phyloP scores from a whole-genome alignment of 2,797 vertebrate genomes.

The Manis pentadactyla region DNA sequence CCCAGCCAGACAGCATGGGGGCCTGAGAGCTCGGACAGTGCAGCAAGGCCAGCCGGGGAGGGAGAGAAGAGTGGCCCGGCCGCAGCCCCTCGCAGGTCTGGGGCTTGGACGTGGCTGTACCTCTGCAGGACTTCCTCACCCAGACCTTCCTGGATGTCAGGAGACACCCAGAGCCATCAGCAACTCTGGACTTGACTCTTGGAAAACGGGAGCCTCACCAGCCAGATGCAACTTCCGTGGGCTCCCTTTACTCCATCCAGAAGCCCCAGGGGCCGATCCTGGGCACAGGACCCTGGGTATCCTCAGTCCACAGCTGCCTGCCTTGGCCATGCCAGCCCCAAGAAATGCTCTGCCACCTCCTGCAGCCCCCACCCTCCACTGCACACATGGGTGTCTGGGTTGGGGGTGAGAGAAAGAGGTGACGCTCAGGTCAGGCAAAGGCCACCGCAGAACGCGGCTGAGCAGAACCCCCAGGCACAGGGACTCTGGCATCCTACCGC shows the following conservation, averaged over 20 bases:
- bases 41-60: background rate
- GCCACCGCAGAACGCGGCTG: fast-evolving
- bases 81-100: too few relatives aligned
- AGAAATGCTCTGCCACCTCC: background rate
- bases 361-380: background rate
- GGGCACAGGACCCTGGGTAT: background rate
- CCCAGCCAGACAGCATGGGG: background rate
- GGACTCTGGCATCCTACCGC: background rate
- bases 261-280: background rate
- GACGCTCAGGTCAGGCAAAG: fast-evolving
- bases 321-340: too few relatives aligned
- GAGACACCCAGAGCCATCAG: background rate
- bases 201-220: background rate
- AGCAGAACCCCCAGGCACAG: background rate
- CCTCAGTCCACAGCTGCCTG: fast-evolving
- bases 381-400: too few relatives aligned
- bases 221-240: background rate
- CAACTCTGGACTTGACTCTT: fast-evolving
- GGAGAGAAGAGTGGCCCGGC: too few relatives aligned
- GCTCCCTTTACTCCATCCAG: background rate
- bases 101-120: background rate
- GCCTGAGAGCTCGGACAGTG: background rate
- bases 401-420: background rate
- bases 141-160: background rate
- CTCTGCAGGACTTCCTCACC: background rate